phyloP scores from a whole-genome alignment of 2,888 invertebrate species.

The Eretmocerus hayati region DNA sequence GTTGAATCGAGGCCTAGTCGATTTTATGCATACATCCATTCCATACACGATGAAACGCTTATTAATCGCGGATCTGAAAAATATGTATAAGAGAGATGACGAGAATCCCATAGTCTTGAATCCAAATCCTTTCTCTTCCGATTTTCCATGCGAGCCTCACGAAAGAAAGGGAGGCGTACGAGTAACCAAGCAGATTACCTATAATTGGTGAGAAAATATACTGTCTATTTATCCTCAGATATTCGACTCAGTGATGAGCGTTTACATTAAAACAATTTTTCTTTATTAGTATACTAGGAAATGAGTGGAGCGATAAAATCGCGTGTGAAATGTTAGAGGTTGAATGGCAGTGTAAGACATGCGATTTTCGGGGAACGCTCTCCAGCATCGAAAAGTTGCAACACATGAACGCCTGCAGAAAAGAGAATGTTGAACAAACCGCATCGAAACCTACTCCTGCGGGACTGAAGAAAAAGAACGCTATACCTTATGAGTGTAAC shows the following conservation, averaged over 20 bases:
- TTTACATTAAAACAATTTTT: not conserved
- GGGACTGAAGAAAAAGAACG: slow-evolving; percentile 49
- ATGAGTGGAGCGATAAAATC: slow-evolving; percentile 60
- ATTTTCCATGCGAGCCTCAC: slow-evolving; percentile 57
- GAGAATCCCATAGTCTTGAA: slow-evolving; percentile 43
- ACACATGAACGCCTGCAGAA: slow-evolving; percentile 53
- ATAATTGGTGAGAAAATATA: slow-evolving; percentile 60
- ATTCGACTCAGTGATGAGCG: too few species aligned
- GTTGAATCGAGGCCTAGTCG: slow-evolving; percentile 62
- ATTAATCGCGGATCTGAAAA: slow-evolving; percentile 77
- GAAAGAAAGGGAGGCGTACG: slow-evolving; percentile 73
- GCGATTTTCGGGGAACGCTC: slow-evolving; percentile 56
- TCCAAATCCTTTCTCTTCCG: slow-evolving; percentile 67
- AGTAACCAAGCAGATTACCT: slow-evolving; percentile 76
- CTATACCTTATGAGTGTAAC: slow-evolving; percentile 63
- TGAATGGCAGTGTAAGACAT: slow-evolving; percentile 68
- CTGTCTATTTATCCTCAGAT: too few species aligned
- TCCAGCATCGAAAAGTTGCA: slow-evolving; percentile 66
- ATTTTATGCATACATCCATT: slow-evolving; percentile 64
- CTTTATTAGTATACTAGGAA: slow-evolving; percentile 55
- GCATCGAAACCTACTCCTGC: slow-evolving; percentile 33
- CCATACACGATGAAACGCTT: slow-evolving; percentile 76
- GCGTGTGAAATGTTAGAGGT: slow-evolving; percentile 56
- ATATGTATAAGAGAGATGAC: slow-evolving; percentile 56
- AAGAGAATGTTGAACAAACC: slow-evolving; percentile 16